Evolutionary conservation across 2,113 vertebrate genomes (phyloP), one percentile per base, ranked within the genome.

Genomic region (Orthonyx spaldingii): DNA sequence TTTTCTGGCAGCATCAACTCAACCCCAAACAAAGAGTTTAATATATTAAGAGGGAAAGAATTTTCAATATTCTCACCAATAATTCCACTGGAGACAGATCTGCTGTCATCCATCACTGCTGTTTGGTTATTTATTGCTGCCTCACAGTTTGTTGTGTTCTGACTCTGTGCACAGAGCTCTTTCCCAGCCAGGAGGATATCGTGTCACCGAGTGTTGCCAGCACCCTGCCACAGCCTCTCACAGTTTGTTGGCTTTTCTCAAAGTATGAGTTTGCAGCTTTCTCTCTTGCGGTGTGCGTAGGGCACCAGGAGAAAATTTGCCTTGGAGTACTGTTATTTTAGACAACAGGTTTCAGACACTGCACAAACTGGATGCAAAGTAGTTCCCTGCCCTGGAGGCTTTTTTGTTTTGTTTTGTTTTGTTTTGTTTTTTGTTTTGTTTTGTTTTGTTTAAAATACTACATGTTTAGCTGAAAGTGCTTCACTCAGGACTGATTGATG

Each of bases 1-100:
- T 86, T 84, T 92, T 94, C 83, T 90, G 90, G 89, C 83, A 87
- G 55, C 75, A 74, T 53, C 90, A 88, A 16, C 86, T 86, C 83
- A 47, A 47, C 32, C 32, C 69, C 71, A 95, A 70, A 94, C 39
- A 80, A 78, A 75, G 57, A 70, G 16, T 47, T 88, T 71, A 52
- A 82, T 83, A 64, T 46, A 84, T 81, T 84, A 87, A 93, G 56
- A 74, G 46, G 84, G 76, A 88, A 95, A 75, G 64, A 94, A 92
- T 93, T 96, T 79, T 93, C 90, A 70, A 60, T 93, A 33, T 91
- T 93, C 93, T 84, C 76, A 69, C 76, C 76, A 82, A 2, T 86
- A 74, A 83, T 81, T 87, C 68, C 55, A 37, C 28, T 94, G 76
- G 85, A 81, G 94, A 84, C 72, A 90, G 55, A 70, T 71, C 64